Percentiles rank a stretch among this genome's conserved stretches.
Evolutionary conservation across 2,888 invertebrate species (phyloP).

Genomic region (Eupithecia subumbrata): DNA sequence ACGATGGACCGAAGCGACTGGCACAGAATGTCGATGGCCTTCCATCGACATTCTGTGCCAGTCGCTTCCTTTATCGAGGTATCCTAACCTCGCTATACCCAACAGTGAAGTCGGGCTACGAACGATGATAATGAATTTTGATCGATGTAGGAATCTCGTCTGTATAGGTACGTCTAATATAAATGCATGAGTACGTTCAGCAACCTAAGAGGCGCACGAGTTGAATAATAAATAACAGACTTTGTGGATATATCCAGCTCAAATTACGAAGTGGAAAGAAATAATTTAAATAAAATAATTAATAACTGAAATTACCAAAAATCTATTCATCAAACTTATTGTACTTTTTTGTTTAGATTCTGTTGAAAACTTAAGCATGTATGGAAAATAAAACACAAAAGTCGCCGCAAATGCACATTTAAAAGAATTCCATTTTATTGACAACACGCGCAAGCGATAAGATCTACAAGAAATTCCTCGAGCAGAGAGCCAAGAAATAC

Average conservation of each 20-base stretch:
- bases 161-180: background rate
- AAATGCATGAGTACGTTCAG: background rate
- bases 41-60: too few relatives aligned
- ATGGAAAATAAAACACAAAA: background rate
- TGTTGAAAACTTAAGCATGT: background rate
- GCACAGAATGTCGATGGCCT: background rate
- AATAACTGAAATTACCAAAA: background rate
- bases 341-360: background rate
- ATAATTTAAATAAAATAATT: background rate
- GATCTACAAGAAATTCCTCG: conserved; percentile 10
- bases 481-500: conserved; percentile 17
- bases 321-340: background rate
- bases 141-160: background rate
- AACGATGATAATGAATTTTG: background rate
- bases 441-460: conserved; percentile 16
- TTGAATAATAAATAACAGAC: conserved; percentile 12
- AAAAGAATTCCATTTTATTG: background rate
- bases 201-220: background rate
- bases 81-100: background rate
- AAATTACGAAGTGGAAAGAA: background rate
- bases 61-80: too few relatives aligned
- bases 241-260: background rate
- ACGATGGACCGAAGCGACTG: background rate
- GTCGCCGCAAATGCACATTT: background rate
- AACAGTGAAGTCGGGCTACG: background rate